phyloP scores from a whole-genome alignment of 1,140 invertebrate species.

The Uloborus diversus region DNA sequence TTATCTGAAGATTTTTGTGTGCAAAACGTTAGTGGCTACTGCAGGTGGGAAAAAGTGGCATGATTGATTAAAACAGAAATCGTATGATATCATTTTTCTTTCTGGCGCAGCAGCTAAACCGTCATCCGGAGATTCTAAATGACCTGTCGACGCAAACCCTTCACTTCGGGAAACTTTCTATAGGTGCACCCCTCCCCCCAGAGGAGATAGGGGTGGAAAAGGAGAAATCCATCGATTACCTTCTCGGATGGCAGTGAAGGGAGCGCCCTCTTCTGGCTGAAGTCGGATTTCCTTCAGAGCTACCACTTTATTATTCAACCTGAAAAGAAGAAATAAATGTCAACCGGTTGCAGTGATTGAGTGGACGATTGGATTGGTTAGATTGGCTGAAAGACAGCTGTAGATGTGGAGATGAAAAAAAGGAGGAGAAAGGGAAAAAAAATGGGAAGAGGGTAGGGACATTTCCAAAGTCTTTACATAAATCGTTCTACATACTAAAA shows the following conservation, averaged over 20 bases:
- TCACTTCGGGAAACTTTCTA: neutral
- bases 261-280: conserved; percentile 78
- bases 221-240: conserved; percentile 67
- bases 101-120: neutral
- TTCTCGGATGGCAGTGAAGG: conserved; percentile 78
- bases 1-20: no score
- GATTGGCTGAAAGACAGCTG: no score
- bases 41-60: no score
- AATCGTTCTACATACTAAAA: no score
- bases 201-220: neutral
- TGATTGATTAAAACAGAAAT: no score
- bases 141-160: conserved; percentile 19
- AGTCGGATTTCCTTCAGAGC: conserved; percentile 78
- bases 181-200: neutral
- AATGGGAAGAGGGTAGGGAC: no score
- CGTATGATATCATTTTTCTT: neutral
- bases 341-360: neutral
- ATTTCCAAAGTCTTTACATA: no score
- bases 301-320: conserved; percentile 74
- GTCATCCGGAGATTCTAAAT: conserved; percentile 1
- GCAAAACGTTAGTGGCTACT: no score
- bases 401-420: no score
- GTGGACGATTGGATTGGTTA: no score
- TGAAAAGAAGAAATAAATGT: conserved; percentile 6
- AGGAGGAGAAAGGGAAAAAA: no score